These are phyloP conservation scores for Trichosurus vulpecula DNA, from an alignment of 2,797 vertebrate genomes.

Conservation along the genomic window DNA sequence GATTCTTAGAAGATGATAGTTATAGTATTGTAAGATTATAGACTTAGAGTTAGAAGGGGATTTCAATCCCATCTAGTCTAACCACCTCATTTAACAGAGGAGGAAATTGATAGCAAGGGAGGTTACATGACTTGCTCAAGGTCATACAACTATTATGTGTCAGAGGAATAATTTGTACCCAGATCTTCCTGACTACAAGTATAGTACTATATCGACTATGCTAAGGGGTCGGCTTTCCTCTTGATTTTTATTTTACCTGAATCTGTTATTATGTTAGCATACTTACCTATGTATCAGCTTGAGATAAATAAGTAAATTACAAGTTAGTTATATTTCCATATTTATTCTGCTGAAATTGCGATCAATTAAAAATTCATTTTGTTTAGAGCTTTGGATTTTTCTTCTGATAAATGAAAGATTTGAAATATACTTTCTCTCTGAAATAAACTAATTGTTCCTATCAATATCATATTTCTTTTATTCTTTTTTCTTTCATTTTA, in stretches of 20 bases:
- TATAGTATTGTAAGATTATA: neutral
- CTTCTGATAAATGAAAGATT: neutral
- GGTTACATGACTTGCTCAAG: neutral
- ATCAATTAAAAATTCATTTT: neutral
- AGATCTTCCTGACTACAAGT: neutral
- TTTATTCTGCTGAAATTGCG: neutral
- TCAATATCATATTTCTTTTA: neutral
- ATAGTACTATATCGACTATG: neutral
- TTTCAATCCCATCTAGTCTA: neutral
- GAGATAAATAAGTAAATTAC: neutral
- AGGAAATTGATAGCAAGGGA: neutral
- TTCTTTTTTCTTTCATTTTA: neutral
- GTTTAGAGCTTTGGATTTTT: neutral
- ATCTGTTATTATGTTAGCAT: neutral
- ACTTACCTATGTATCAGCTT: neutral
- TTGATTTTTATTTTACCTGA: neutral
- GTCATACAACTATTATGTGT: neutral
- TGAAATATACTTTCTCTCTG: neutral
- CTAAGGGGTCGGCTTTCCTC: neutral
- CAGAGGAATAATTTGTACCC: neutral
- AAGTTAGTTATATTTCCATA: conserved; percentile 2
- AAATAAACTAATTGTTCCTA: neutral
- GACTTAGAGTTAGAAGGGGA: neutral
- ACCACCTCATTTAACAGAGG: neutral
- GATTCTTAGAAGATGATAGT: neutral